Conservation (phyloP, 2,888 invertebrate species). For the Netelia virgata region DNA sequence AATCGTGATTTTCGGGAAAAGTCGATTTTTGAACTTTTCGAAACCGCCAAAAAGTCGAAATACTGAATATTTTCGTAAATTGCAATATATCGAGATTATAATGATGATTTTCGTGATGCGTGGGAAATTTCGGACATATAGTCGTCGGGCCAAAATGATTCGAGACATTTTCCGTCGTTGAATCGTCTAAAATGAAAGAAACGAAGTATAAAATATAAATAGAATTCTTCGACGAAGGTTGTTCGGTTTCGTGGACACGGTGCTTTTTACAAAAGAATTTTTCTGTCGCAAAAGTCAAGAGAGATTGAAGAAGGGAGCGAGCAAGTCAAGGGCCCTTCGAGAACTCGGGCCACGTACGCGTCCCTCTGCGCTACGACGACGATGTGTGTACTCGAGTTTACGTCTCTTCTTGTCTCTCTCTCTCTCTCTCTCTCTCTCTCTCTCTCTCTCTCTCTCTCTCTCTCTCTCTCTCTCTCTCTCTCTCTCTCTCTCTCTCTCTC, state of each 20-base stretch:
- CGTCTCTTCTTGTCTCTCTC: slow-evolving; percentile 21
- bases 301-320: slow-evolving; percentile 34
- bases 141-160: background rate
- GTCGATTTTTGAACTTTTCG: too few species aligned
- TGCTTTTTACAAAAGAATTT: background rate
- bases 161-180: background rate
- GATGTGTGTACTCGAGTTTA: slow-evolving; percentile 37
- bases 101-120: too few species aligned
- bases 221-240: background rate
- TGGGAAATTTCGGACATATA: too few species aligned
- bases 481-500: too few species aligned
- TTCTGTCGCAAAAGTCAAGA: background rate
- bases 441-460: too few species aligned
- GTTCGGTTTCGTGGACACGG: too few species aligned
- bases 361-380: slow-evolving; percentile 15
- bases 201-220: background rate
- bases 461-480: too few species aligned
- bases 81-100: too few species aligned
- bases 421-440: too few species aligned
- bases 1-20: too few species aligned
- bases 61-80: too few species aligned
- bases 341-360: slow-evolving; percentile 6
- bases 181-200: background rate
- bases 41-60: too few species aligned
- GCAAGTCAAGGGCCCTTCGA: slow-evolving; percentile 43